Conservation (phyloP, 1,140 invertebrate genomes). For the Sminthurinus signatus region DNA sequence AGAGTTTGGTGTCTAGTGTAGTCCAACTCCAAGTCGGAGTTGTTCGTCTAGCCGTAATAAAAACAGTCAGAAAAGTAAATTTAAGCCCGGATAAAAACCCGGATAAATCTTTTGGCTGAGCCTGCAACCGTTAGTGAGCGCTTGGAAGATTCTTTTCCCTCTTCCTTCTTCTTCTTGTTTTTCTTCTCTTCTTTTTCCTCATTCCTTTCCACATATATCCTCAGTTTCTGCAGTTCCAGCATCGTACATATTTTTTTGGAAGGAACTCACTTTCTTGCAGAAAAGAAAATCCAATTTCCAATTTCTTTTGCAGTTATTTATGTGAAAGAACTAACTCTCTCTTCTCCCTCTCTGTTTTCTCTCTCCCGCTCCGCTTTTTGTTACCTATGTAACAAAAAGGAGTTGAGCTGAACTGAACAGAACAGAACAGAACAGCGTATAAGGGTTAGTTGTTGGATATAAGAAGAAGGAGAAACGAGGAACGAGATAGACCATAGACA, state of each 20-base stretch:
- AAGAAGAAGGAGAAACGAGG: not conserved
- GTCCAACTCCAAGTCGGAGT: too few relatives aligned
- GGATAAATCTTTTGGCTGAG: slow-evolving; percentile 13
- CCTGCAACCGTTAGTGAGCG: too few relatives aligned
- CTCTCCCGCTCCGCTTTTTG: not conserved
- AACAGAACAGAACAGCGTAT: not conserved
- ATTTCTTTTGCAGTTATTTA: slow-evolving; percentile 26
- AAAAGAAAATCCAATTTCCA: slow-evolving; percentile 28
- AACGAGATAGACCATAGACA: too few relatives aligned
- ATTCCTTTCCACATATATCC: too few relatives aligned
- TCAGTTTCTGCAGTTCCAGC: too few relatives aligned
- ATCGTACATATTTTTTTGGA: too few relatives aligned
- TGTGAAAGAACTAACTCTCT: slow-evolving; percentile 13
- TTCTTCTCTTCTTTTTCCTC: too few relatives aligned
- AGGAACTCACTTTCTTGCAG: not conserved
- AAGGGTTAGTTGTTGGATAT: not conserved
- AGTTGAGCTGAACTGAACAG: not conserved
- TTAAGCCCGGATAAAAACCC: slow-evolving; percentile 7
- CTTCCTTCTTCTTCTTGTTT: too few relatives aligned
- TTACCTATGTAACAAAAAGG: not conserved
- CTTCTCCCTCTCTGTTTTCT: not conserved
- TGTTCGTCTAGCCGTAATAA: slow-evolving; percentile 3
- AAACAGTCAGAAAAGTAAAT: slow-evolving; percentile 20
- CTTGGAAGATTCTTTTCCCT: too few relatives aligned
- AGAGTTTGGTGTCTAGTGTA: not conserved